phyloP scores from a whole-genome alignment of 2,113 vertebrate genomes.

The Myrmecobius fasciatus region DNA sequence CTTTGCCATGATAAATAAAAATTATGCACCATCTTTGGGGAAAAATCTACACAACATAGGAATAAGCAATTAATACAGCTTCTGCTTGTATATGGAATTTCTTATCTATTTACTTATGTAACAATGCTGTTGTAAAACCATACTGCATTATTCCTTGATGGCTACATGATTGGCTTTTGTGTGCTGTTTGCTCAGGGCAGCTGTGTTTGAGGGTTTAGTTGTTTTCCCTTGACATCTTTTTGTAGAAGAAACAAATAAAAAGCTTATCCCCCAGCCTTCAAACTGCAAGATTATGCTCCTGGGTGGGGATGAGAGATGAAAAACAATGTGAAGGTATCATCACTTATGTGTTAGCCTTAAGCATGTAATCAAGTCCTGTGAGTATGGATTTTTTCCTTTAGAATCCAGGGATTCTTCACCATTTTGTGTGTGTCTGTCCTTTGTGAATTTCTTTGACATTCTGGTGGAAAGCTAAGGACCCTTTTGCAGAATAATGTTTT shows the following conservation, averaged over 20 bases:
- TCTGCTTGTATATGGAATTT: neutral
- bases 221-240: conserved; percentile 2
- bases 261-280: neutral
- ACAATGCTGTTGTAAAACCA: neutral
- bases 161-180: neutral
- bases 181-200: neutral
- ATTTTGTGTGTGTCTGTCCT: neutral
- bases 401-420: neutral
- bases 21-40: neutral
- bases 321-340: conserved; percentile 5
- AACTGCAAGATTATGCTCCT: conserved; percentile 2
- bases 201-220: neutral
- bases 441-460: neutral
- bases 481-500: neutral
- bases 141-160: neutral
- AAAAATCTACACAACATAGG: neutral
- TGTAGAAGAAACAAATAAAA: neutral
- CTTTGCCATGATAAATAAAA: neutral
- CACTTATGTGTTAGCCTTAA: neutral
- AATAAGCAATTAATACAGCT: neutral
- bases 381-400: conserved; percentile 6
- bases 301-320: neutral
- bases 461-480: neutral
- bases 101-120: neutral
- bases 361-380: neutral